These are phyloP conservation scores for Megathymus violae DNA, from an alignment of 1,140 invertebrate genomes.

Conservation along the genomic window DNA sequence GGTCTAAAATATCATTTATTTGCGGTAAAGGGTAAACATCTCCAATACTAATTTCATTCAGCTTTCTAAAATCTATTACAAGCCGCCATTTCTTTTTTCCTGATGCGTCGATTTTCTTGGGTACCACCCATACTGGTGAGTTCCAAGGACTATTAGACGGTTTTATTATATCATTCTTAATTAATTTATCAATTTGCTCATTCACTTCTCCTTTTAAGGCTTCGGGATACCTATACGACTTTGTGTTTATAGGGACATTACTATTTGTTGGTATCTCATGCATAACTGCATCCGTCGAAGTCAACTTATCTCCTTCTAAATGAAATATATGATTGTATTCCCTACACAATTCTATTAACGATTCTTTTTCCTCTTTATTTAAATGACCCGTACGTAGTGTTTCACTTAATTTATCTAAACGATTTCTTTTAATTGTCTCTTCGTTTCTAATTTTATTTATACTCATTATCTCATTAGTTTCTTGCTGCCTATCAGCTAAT, in stretches of 20 bases:
- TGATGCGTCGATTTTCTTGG: conserved; percentile 13
- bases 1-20: too few relatives aligned
- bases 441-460: too few relatives aligned
- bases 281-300: conserved; percentile 4
- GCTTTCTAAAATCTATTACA: neutral
- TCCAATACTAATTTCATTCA: neutral
- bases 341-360: conserved; percentile 16
- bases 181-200: conserved; percentile 5
- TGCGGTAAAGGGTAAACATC: too few relatives aligned
- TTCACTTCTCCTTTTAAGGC: conserved; percentile 7
- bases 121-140: conserved; percentile 19
- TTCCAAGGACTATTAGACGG: conserved; percentile 13
- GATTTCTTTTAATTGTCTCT: too few relatives aligned
- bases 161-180: neutral
- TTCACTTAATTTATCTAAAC: too few relatives aligned
- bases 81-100: conserved; percentile 10
- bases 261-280: conserved; percentile 19
- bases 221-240: conserved; percentile 28
- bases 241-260: conserved; percentile 22
- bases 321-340: conserved; percentile 31
- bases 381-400: conserved; percentile 12
- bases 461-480: too few relatives aligned
- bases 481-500: too few relatives aligned
- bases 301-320: conserved; percentile 23
- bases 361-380: conserved; percentile 26